Base-by-base conservation (phyloP, 2,888 invertebrate species). In the Elegia similella region DNA sequence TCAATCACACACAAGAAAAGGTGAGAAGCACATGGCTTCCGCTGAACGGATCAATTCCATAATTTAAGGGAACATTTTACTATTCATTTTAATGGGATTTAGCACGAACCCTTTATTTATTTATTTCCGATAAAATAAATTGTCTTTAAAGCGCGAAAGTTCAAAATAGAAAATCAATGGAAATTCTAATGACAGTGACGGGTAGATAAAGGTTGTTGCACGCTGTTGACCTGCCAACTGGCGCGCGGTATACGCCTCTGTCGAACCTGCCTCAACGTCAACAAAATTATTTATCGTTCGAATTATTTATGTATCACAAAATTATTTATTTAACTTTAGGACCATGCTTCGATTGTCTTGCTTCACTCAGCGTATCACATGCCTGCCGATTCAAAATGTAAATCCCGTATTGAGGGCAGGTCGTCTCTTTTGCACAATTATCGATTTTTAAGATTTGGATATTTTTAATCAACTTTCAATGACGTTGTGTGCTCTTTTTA, bases 281-380 rank as follows among this genome's bases (percentile, higher is more conserved):
- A 78, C 72, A 79, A 75, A 72, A 72, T 71, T 70, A 72, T 74
- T 72, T 79, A 81, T 80, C 73, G 75, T 82, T 81, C 67, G 76
- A 76, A 77, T 80, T 76, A 79, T 82, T 76, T 86, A 81, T 82
- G 68, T 83, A 82, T 82, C 77, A 78, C 78, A 76, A 82, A 84
- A 72, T 56, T 68, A 70, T 68, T 71, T 73, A 70, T 76, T 76
- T 78, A 73, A 38, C 74, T 72, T 71, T 75, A 76, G 67, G 73
- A 72, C 74, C 75, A 76, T 80, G 78, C 76, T 78, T 78, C 84
- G 81, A 75, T 76, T 86, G 86, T 86, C 80, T 78, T 70, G 84
- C 82, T 83, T 87, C 76, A 73, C 72, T 70, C 70, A 67, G 74
- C 69, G 50, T 46, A 55, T 50, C 54, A 29, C 43, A 50, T 50